Evolutionary conservation across 2,113 vertebrate genomes (phyloP).

Genomic region (Martes martes): DNA sequence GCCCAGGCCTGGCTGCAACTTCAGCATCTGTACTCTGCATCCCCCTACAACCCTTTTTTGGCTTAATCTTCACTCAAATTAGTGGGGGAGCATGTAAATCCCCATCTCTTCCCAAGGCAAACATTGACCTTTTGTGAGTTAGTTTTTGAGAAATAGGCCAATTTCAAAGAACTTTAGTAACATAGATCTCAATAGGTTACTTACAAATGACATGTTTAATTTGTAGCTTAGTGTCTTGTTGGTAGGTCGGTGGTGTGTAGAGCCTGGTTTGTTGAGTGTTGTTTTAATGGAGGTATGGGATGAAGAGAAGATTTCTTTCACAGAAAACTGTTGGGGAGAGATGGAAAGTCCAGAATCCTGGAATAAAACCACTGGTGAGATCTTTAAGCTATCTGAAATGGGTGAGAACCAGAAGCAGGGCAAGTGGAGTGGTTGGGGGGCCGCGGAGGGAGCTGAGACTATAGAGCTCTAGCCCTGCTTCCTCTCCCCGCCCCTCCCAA

Average conservation of each 20-base stretch:
- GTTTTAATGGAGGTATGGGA: background rate
- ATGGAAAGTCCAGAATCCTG: background rate
- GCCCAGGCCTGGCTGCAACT: background rate
- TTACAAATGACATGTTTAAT: background rate
- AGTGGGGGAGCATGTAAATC: background rate
- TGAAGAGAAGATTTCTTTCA: background rate
- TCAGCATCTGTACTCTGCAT: background rate
- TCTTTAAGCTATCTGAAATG: background rate
- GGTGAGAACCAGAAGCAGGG: too few relatives aligned
- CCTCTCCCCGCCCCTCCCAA: background rate
- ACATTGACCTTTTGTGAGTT: background rate
- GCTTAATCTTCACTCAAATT: background rate
- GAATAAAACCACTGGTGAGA: background rate
- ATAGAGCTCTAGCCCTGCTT: background rate
- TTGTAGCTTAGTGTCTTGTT: background rate
- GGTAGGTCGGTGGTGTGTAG: background rate
- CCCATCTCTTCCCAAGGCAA: background rate
- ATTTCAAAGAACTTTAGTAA: background rate
- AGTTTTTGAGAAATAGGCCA: background rate
- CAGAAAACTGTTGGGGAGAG: background rate
- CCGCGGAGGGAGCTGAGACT: too few relatives aligned
- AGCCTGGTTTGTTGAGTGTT: background rate
- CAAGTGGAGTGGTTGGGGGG: too few relatives aligned
- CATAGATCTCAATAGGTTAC: background rate
- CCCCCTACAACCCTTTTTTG: background rate